phyloP scores from a whole-genome alignment of 30 jellyfish, hydroid and myxozoan genomes.

The Haliclystus octoradiatus region DNA sequence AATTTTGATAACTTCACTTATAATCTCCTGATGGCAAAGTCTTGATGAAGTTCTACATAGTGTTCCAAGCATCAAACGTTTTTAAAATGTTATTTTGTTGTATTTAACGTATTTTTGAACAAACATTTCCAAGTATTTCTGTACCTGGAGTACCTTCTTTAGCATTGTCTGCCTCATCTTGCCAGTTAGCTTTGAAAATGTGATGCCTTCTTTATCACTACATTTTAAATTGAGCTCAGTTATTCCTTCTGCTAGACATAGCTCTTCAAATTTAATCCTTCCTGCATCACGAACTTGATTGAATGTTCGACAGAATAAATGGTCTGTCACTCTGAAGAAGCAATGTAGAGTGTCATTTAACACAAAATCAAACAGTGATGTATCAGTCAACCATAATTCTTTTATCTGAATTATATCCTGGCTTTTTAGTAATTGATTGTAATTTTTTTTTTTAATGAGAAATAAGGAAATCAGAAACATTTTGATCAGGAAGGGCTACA shows the following conservation, averaged over 20 bases:
- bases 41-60: not conserved
- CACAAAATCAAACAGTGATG: no score
- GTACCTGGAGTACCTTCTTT: not conserved
- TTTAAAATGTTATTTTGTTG: not conserved
- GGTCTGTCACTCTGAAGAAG: not conserved
- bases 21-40: not conserved
- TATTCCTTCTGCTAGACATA: not conserved
- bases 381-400: no score
- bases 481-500: no score
- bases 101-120: not conserved
- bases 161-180: not conserved
- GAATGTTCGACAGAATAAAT: not conserved
- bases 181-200: not conserved
- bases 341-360: not conserved
- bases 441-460: no score
- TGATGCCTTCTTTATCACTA: not conserved
- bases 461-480: no score
- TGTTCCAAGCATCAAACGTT: not conserved
- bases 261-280: not conserved
- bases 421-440: no score
- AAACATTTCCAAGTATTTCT: not conserved
- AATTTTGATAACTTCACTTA: not conserved
- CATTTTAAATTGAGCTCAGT: not conserved
- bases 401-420: no score
- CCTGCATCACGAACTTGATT: not conserved